Percentiles rank a stretch among this genome's conserved stretches.
These are phyloP conservation scores for Phengaris alcon DNA, from an alignment of 2,888 invertebrate species.

Conservation along the genomic window DNA sequence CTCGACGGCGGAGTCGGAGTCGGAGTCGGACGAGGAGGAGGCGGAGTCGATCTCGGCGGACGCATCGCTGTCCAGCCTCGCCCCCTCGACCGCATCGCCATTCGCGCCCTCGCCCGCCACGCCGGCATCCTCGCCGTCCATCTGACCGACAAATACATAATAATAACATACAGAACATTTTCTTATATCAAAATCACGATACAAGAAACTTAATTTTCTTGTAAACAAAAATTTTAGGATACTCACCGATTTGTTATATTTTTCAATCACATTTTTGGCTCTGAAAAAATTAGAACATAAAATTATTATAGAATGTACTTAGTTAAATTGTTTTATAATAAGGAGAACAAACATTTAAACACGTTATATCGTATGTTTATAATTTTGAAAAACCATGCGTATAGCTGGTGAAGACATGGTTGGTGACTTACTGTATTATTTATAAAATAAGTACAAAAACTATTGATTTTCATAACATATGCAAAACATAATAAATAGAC, in stretches of 20 bases:
- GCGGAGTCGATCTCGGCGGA: slow-evolving; percentile 43
- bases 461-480: no score
- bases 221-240: background rate
- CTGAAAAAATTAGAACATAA: slow-evolving; percentile 49
- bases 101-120: slow-evolving; percentile 38
- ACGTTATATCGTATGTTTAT: no score
- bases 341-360: no score
- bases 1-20: slow-evolving; percentile 46
- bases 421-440: no score
- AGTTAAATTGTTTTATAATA: no score
- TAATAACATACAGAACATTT: background rate
- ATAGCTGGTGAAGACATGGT: no score
- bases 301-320: background rate
- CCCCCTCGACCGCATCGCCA: slow-evolving; percentile 37
- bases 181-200: no score
- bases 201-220: no score
- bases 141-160: background rate
- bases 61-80: slow-evolving; percentile 49
- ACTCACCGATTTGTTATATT: slow-evolving; percentile 40
- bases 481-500: slow-evolving; percentile 4
- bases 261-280: slow-evolving; percentile 58
- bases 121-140: slow-evolving; percentile 37
- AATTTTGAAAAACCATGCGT: no score
- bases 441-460: no score
- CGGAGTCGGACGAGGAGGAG: slow-evolving; percentile 40